A percentile compares a stretch with the other conserved stretches of the same genome.
Conservation (phyloP, 2,888 invertebrate genomes). For the Idaea dimidiata region DNA sequence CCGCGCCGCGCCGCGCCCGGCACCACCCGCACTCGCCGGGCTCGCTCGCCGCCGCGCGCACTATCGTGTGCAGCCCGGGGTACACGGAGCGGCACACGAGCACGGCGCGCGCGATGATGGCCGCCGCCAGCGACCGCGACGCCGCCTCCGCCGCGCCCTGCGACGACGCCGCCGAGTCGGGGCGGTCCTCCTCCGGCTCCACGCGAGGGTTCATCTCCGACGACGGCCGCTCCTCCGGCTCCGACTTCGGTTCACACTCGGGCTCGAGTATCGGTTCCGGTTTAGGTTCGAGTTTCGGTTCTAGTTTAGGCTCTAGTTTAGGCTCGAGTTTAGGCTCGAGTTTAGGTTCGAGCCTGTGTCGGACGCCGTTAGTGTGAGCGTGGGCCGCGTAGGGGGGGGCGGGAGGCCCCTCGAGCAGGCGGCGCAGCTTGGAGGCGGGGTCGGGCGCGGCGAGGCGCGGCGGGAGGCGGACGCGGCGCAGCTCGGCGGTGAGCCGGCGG, state of each 20-base stretch:
- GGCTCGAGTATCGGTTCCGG: constrained; percentile 15
- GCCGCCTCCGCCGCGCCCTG: constrained; percentile 26
- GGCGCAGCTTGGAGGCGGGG: constrained; percentile 39
- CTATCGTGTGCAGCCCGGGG: constrained; percentile 82
- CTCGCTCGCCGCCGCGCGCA: constrained; percentile 55
- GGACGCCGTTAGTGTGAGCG: constrained; percentile 1
- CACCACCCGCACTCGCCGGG: constrained; percentile 55
- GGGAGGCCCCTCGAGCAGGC: constrained; percentile 38
- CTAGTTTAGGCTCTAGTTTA: too few species aligned
- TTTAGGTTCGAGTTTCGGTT: constrained; percentile 12
- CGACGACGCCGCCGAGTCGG: constrained; percentile 15
- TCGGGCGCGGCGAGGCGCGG: constrained; percentile 22
- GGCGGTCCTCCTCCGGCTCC: constrained; percentile 10
- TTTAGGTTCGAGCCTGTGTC: too few species aligned
- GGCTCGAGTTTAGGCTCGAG: too few species aligned
- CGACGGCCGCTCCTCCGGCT: constrained; percentile 11
- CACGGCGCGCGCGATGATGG: constrained; percentile 70
- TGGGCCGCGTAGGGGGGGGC: constrained; percentile 16
- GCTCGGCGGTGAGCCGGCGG: constrained; percentile 27
- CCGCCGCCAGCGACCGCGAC: constrained; percentile 56
- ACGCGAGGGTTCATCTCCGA: constrained; percentile 11
- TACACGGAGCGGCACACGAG: constrained; percentile 74
- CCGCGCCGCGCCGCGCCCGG: constrained; percentile 46
- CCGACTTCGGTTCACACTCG: constrained; percentile 14
- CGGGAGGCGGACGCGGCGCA: constrained; percentile 38